Evolutionary conservation across 2,113 vertebrate genomes (phyloP).

Genomic region (Ondatra zibethicus): DNA sequence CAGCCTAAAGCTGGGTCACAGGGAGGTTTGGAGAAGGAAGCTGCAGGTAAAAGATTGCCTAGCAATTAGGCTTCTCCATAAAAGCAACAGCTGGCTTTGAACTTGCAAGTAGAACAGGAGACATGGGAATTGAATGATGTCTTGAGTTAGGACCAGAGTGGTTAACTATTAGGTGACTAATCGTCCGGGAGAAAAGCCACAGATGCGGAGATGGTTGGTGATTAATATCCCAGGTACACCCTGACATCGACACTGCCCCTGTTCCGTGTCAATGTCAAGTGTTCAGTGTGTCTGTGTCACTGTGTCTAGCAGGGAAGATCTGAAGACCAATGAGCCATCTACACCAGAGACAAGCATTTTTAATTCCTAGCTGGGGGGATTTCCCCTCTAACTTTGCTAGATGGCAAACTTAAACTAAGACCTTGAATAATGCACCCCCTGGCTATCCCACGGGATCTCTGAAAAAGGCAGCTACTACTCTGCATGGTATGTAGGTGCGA

Average conservation of each 20-base stretch:
- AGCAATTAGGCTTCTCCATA: constrained; percentile 31
- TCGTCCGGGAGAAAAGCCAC: neutral
- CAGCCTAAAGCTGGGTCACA: neutral
- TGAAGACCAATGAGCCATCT: neutral
- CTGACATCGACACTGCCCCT: neutral
- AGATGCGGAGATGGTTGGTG: accelerated
- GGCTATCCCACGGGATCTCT: neutral
- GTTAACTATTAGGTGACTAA: neutral
- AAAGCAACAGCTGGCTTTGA: neutral
- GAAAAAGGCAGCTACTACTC: neutral
- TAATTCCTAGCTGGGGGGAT: neutral
- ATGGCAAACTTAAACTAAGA: neutral
- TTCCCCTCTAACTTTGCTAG: neutral
- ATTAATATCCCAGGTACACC: neutral
- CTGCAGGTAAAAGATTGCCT: neutral
- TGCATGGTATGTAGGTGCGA: neutral
- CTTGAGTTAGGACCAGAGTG: neutral
- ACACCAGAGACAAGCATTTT: neutral
- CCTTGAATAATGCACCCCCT: neutral
- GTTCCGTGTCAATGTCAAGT: neutral
- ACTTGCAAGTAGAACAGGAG: neutral
- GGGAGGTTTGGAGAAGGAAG: neutral
- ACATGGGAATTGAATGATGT: neutral
- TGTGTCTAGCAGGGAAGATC: neutral
- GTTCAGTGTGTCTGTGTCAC: neutral